Percentiles rank a stretch among this genome's conserved stretches.
Evolutionary conservation across 2,888 invertebrate genomes (phyloP).

Genomic region (Drosophila birchii): DNA sequence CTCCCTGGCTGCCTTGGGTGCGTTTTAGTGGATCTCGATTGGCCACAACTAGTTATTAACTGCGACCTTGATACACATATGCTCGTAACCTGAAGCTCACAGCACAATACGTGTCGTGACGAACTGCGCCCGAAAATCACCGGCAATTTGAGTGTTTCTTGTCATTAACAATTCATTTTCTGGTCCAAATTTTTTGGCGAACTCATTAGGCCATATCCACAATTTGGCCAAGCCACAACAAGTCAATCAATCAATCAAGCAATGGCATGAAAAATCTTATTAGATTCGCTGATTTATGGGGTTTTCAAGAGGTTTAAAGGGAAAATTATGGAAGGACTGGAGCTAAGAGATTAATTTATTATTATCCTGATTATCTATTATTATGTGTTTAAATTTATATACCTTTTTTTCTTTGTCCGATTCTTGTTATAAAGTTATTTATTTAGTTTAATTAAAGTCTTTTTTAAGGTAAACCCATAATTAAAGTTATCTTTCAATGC

Average conservation of each 20-base stretch:
- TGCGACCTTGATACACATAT: conserved; percentile 68
- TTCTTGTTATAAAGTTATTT: background rate
- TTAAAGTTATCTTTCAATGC: background rate
- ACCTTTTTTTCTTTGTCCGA: background rate
- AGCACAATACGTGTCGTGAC: conserved; percentile 56
- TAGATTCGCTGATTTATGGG: conserved; percentile 41
- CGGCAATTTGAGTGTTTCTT: conserved; percentile 46
- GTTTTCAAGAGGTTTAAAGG: background rate
- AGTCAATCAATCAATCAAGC: conserved; percentile 60
- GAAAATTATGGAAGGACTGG: background rate
- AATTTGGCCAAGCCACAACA: conserved; percentile 35
- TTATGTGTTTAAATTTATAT: background rate
- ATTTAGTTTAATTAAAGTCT: background rate
- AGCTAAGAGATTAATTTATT: background rate
- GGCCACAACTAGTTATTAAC: conserved; percentile 50
- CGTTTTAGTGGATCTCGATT: conserved; percentile 48
- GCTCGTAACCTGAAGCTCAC: conserved; percentile 4
- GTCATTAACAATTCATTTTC: conserved; percentile 41
- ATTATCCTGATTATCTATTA: background rate
- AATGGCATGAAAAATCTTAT: conserved; percentile 55
- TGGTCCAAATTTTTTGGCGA: conserved; percentile 44
- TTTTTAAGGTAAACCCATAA: background rate
- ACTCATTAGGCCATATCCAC: conserved; percentile 57
- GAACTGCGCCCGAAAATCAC: conserved; percentile 54
- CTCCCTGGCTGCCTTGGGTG: conserved; percentile 43